phyloP scores from a whole-genome alignment of 2,888 invertebrate genomes.

The Crepidodera aurea region DNA sequence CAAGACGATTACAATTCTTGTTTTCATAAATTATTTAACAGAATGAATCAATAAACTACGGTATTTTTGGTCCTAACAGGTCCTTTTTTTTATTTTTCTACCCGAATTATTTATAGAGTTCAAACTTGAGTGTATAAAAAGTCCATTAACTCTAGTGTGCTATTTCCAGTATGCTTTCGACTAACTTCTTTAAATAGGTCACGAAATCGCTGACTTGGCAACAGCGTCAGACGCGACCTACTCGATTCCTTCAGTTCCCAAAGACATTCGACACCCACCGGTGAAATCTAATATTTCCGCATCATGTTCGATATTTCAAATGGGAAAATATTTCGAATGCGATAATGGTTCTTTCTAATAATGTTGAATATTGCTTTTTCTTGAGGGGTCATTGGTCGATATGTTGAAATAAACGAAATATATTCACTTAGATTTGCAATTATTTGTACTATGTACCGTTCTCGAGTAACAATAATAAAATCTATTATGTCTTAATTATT shows the following conservation, averaged over 20 bases:
- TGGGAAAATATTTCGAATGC: conserved; percentile 30
- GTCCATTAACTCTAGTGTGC: no score
- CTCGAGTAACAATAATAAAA: no score
- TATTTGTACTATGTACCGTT: conserved; percentile 2
- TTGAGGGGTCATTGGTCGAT: conserved; percentile 16
- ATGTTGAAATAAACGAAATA: conserved; percentile 1
- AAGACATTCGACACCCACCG: conserved; percentile 35
- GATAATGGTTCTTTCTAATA: conserved; percentile 19
- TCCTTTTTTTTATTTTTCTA: no score
- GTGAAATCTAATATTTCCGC: conserved; percentile 40
- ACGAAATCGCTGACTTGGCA: conserved; percentile 16
- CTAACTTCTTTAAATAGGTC: conserved; percentile 15
- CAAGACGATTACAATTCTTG: no score
- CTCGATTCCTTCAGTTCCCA: conserved; percentile 32
- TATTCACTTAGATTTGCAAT: conserved; percentile 2
- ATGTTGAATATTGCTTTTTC: conserved; percentile 14
- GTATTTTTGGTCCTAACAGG: no score
- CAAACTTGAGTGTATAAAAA: no score
- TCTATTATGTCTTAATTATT: no score
- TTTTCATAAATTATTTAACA: no score
- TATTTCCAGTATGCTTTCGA: no score
- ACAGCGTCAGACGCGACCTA: conserved; percentile 17
- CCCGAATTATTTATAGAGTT: no score
- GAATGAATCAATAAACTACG: no score
- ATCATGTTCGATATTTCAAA: conserved; percentile 35